phyloP scores from a whole-genome alignment of 2,113 vertebrate genomes.

The Tyto alba region DNA sequence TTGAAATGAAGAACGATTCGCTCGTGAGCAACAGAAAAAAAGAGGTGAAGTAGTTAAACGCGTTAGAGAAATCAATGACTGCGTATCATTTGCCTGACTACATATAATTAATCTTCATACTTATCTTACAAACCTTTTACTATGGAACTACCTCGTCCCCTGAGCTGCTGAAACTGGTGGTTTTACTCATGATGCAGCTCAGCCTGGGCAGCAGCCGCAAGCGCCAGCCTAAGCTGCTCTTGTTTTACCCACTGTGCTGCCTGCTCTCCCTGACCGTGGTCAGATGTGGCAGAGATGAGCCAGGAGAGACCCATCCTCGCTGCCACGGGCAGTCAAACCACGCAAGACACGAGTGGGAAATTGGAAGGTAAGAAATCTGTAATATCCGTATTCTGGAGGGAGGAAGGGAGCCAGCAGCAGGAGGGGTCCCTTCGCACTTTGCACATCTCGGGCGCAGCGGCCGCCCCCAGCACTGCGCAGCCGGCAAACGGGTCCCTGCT shows the following conservation, averaged over 20 bases:
- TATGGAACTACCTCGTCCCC: background rate
- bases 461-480: rapidly evolving
- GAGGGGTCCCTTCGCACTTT: background rate
- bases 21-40: background rate
- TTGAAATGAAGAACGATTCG: background rate
- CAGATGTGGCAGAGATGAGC: background rate
- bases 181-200: background rate
- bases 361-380: no score
- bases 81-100: rapidly evolving
- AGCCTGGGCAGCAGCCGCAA: background rate
- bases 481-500: background rate
- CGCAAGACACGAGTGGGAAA: rapidly evolving
- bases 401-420: background rate
- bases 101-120: background rate
- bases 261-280: background rate
- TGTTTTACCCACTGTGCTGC: no score
- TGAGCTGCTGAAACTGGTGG: background rate
- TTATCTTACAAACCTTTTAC: background rate
- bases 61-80: background rate
- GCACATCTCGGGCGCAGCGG: background rate
- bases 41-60: background rate
- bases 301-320: background rate
- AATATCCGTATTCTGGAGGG: background rate
- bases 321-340: background rate
- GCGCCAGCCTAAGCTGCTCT: background rate